phyloP scores from a whole-genome alignment of 2,113 vertebrate species.

The Macrotis lagotis region DNA sequence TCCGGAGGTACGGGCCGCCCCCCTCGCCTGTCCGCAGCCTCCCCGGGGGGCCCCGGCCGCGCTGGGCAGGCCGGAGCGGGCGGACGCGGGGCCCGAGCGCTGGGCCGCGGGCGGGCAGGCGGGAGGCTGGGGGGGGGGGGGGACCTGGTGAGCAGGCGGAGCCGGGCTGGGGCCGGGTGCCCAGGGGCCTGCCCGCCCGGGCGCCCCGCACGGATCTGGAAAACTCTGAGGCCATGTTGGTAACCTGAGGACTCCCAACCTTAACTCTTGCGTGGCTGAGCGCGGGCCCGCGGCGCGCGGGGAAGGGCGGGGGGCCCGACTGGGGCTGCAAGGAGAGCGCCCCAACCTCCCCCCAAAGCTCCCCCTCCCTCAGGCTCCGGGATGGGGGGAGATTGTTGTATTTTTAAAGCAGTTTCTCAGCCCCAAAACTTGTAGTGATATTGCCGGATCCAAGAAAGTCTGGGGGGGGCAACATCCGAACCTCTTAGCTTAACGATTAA shows the following conservation, averaged over 20 bases:
- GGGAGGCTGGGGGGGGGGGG: neutral
- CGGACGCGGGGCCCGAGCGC: neutral
- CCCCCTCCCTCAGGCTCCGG: neutral
- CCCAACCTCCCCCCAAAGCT: neutral
- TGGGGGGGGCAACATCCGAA: constrained; percentile 31
- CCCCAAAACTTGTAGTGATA: too few relatives aligned
- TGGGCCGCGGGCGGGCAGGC: neutral
- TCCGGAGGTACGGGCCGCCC: constrained; percentile 48
- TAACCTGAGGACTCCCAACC: neutral
- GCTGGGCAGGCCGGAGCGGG: neutral
- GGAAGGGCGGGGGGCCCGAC: neutral
- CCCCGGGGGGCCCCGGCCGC: accelerated
- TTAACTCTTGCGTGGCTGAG: neutral
- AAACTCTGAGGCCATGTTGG: too few relatives aligned
- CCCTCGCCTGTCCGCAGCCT: neutral
- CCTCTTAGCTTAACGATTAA: accelerated
- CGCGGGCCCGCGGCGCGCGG: neutral
- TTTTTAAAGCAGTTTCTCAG: constrained; percentile 5
- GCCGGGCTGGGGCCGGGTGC: neutral
- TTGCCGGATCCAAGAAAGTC: too few relatives aligned
- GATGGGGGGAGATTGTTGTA: neutral
- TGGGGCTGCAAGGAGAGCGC: neutral
- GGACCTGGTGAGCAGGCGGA: neutral
- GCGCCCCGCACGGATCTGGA: accelerated
- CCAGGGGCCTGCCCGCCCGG: neutral